These are phyloP conservation scores for Lamellibrachia satsuma DNA, from an alignment of 2,888 invertebrate species.

Conservation along the genomic window DNA sequence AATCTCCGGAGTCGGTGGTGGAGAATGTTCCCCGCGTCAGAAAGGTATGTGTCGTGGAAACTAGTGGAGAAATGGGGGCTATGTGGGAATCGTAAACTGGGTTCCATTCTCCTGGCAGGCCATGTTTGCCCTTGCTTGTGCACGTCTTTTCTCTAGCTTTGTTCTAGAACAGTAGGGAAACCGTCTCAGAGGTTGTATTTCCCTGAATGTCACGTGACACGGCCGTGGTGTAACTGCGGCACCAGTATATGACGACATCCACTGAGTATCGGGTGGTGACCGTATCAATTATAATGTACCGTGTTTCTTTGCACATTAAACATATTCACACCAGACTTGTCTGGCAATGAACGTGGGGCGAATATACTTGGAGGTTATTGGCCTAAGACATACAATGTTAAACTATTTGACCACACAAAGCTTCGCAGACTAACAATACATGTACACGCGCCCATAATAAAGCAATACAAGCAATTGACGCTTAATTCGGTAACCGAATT, in stretches of 20 bases:
- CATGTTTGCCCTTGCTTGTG: not conserved
- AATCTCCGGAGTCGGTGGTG: not conserved
- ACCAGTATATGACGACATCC: not conserved
- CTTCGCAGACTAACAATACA: not conserved
- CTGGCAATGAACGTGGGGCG: not conserved
- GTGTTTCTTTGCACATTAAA: not conserved
- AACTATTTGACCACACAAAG: not conserved
- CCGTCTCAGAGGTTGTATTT: not conserved
- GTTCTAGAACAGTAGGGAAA: not conserved
- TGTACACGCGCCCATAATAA: not conserved
- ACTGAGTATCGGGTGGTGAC: not conserved
- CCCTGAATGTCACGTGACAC: not conserved
- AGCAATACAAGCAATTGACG: not conserved
- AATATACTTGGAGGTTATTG: not conserved
- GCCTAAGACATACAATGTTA: not conserved
- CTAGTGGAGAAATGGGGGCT: not conserved
- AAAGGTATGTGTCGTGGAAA: not conserved
- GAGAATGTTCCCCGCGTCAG: not conserved
- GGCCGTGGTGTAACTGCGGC: not conserved
- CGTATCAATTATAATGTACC: not conserved
- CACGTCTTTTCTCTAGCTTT: not conserved
- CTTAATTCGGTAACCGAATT: not conserved
- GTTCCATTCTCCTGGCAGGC: not conserved
- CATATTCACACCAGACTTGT: too few relatives aligned
- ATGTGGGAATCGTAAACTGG: not conserved